These are phyloP conservation scores for Irena cyanogastra DNA, from an alignment of 2,113 vertebrate genomes.

Conservation along the genomic window DNA sequence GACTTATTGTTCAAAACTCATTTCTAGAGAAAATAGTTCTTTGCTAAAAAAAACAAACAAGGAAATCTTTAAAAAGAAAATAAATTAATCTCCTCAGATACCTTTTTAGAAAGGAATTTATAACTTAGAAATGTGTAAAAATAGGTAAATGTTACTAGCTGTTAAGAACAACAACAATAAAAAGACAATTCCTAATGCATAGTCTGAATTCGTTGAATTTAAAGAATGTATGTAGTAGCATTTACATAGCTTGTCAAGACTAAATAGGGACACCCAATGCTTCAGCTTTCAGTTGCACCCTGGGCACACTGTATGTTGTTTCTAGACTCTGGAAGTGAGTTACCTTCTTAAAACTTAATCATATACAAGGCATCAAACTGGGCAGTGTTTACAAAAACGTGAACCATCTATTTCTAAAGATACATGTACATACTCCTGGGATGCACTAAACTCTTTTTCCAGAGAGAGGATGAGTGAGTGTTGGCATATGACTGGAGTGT, in stretches of 20 bases:
- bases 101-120: background rate
- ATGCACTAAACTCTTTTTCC: background rate
- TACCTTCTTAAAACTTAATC: background rate
- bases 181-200: background rate
- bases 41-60: background rate
- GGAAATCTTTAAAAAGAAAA: background rate
- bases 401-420: background rate
- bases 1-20: background rate
- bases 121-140: background rate
- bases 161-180: background rate
- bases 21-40: background rate
- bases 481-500: rapidly evolving
- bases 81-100: background rate
- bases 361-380: background rate
- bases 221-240: background rate
- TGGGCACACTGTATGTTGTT: background rate
- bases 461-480: background rate
- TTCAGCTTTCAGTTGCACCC: background rate
- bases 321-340: background rate
- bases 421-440: background rate
- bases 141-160: background rate
- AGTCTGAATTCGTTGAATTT: background rate
- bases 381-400: background rate
- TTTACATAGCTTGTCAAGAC: background rate
- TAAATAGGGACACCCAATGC: background rate